These are phyloP conservation scores for Biston betularia DNA, from an alignment of 2,888 invertebrate genomes.

Conservation along the genomic window DNA sequence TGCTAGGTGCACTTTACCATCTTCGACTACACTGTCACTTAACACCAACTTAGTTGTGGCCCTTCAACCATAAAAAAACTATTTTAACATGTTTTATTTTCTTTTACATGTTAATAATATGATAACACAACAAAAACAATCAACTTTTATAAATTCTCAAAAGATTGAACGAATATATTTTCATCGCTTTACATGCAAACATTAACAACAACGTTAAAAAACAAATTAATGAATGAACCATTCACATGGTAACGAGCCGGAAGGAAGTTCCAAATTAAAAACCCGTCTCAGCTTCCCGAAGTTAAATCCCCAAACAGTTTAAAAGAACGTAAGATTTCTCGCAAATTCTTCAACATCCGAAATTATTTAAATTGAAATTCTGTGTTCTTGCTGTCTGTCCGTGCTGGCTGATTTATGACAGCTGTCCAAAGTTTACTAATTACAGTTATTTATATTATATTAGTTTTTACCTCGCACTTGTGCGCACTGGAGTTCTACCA, in stretches of 20 bases:
- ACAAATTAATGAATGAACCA: slow-evolving; percentile 19
- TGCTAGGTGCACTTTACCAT: no score
- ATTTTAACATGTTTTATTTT: no score
- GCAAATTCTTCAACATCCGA: slow-evolving; percentile 45
- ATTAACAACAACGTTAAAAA: slow-evolving; percentile 25
- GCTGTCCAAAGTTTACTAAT: slow-evolving; percentile 59
- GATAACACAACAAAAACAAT: no score
- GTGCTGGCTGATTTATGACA: slow-evolving; percentile 59
- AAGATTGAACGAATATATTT: no score
- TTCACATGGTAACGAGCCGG: slow-evolving; percentile 18
- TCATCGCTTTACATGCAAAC: not conserved
- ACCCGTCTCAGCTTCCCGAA: slow-evolving; percentile 24
- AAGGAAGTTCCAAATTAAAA: slow-evolving; percentile 22
- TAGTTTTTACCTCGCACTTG: slow-evolving; percentile 46
- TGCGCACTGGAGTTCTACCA: slow-evolving; percentile 25
- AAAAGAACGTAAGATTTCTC: slow-evolving; percentile 31
- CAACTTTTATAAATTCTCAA: no score
- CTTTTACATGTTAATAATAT: no score
- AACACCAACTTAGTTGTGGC: no score
- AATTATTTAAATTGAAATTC: slow-evolving; percentile 55
- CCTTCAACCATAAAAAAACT: no score
- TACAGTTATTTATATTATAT: slow-evolving; percentile 53
- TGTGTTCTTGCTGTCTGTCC: slow-evolving; percentile 53
- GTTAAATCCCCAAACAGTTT: slow-evolving; percentile 32
- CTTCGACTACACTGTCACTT: no score